Evolutionary conservation across 1,140 invertebrate species (phyloP), one percentile per base, ranked within the genome.

Genomic region (Aphaenogaster rudis): DNA sequence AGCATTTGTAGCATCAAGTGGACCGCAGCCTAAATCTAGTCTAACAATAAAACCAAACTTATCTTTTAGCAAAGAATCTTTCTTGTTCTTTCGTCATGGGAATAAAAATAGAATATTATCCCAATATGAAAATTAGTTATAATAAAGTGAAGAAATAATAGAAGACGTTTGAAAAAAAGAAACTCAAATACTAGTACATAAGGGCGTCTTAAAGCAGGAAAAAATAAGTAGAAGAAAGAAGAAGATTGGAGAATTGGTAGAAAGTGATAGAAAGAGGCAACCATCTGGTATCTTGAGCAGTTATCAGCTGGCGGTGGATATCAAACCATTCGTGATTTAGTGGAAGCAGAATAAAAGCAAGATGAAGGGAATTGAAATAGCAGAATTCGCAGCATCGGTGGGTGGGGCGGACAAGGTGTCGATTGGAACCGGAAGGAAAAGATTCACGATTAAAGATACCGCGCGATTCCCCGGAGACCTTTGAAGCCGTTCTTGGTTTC

Each of bases 351-450:
- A 87, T 90, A 84, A 90, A 74, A 90, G 86, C 61, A 90, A 88
- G 79, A 90, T 63, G 82, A 89, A 76, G 50, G 78, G 82, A 90
- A 90, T 90, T 90, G 88, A 90, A 90, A 90, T 90, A 86, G 88
- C 88, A 63, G 82, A 87, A 74, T 74, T 87, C 64, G 33, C 48
- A 64, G 57, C 17, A 54, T 57, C 6, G 54, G 28, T 28, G n/a
- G 50, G 50, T 8, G 21, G 21, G 57, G 52, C 33, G 7, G 69
- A 78, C 59, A 69, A 82, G 84, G 79, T 86, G 86, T 72, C 86
- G 81, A 91, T 91, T 63, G 88, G 78, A 79, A 84, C 57, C 36
- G 45, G 78, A 81, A 71, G 59, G 57, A n/a, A 57, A 71, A 57
- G 81, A 84, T 63, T 45, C 66, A 66, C 72, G 88, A 88, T 87